Evolutionary conservation across 2,797 vertebrate genomes (phyloP).

Genomic region (Echiichthys vipera): DNA sequence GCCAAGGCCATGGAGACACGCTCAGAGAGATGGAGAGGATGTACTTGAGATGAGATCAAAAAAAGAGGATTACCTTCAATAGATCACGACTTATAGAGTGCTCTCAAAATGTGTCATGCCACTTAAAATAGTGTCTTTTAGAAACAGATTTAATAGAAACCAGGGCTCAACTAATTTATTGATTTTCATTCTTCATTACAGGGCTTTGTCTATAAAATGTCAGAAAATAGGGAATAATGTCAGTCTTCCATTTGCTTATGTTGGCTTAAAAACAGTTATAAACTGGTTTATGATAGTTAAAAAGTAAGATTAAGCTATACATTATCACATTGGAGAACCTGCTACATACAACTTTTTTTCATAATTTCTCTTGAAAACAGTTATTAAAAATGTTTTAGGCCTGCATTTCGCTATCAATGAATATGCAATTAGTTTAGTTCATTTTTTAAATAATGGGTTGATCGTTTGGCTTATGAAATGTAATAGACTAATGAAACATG

Average conservation of each 20-base stretch:
- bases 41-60: slow-evolving; percentile 42
- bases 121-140: slow-evolving; percentile 2
- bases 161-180: not conserved
- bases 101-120: not conserved
- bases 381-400: not conserved
- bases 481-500: not conserved
- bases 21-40: slow-evolving; percentile 29
- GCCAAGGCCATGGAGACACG: slow-evolving; percentile 43
- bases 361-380: not conserved
- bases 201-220: not conserved
- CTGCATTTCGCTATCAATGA: too few species aligned
- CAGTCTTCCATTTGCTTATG: not conserved
- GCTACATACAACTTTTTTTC: not conserved
- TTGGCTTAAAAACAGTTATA: not conserved
- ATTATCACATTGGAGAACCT: not conserved
- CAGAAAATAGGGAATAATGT: not conserved
- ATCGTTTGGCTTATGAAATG: not conserved
- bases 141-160: not conserved
- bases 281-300: not conserved
- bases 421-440: too few species aligned
- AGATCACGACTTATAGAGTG: slow-evolving; percentile 14
- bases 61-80: slow-evolving; percentile 23
- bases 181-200: not conserved
- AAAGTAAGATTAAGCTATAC: not conserved
- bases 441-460: not conserved